Base-by-base conservation (phyloP, 2,113 vertebrate species). In the Pterocles burchelli region DNA sequence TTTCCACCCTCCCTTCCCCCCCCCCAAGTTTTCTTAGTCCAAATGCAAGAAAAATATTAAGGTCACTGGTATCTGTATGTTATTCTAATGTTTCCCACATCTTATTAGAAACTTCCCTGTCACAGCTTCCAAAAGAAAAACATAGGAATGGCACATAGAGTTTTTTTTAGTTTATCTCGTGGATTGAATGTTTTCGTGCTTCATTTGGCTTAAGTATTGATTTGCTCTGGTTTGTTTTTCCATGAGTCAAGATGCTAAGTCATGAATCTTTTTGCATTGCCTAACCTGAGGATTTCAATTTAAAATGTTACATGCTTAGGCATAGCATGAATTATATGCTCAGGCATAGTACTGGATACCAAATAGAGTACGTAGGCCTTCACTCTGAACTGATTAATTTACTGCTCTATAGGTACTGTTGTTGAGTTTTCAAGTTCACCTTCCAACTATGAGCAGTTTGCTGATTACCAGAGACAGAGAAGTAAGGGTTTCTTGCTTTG, bases 1-100 rank as follows among this genome's bases (percentile, higher is more conserved):
- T 58, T 25, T 2, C 2, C 6, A 29, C 15, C 16, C 10, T 31
- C 19, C 6, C 5, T 8, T 1, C 3, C n/a, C 5, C 5, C 3
- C 4, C 0, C 22, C 16, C 22, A 11, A 2, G 61, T 81, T 91
- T 85, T 73, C 17, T 67, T 72, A 18, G 29, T 65, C 43, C 57
- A 59, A 46, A 52, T 71, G 68, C 34, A 59, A 59, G 82, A 75
- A 68, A 33, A 92, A 41, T 78, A 14, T 75, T 95, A 54, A 81
- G 82, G 68, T 74, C 49, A 22, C 38, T 43, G 38, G 33, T 85
- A 20, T 43, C 29, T 21, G 6, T 34, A 11, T 49, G 36, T 70
- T 82, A 10, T 22, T 58, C 3, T 51, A 7, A 17, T 33, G 13
- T 45, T 93, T 67, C 33, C n/a, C 33, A 9, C 29, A 17, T 76